phyloP scores from a whole-genome alignment of 2,797 vertebrate genomes.

The Crocidura indochinensis region DNA sequence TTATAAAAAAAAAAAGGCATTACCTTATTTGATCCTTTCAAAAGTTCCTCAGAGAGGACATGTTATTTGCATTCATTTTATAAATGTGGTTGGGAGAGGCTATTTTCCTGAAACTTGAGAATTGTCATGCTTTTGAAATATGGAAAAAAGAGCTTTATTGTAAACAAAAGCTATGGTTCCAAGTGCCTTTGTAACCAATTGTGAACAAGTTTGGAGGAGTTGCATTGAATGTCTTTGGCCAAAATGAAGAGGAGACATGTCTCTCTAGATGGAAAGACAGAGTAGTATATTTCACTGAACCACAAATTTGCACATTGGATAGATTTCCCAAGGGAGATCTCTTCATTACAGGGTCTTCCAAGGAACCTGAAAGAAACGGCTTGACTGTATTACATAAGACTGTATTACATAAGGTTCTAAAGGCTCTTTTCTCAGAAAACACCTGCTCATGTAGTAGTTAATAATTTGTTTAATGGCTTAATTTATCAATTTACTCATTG shows the following conservation, averaged over 20 bases:
- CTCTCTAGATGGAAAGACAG: fast-evolving
- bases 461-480: background rate
- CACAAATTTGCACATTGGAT: background rate
- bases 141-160: background rate
- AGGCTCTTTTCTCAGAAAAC: background rate
- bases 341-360: background rate
- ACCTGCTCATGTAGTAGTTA: background rate
- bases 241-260: background rate
- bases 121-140: slow-evolving; percentile 6
- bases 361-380: background rate
- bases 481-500: background rate
- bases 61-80: slow-evolving; percentile 20
- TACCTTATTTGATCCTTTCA: background rate
- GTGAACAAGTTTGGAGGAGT: slow-evolving; percentile 4
- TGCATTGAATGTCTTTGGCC: background rate
- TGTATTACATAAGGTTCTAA: too few relatives aligned
- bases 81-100: background rate
- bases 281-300: background rate
- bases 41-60: background rate
- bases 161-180: background rate
- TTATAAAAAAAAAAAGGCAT: slow-evolving; percentile 23
- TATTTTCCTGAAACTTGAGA: slow-evolving; percentile 40
- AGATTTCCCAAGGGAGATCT: background rate
- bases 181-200: slow-evolving; percentile 26
- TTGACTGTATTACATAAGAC: background rate